phyloP scores from a whole-genome alignment of 2,113 vertebrate genomes.

The Numenius arquata region DNA sequence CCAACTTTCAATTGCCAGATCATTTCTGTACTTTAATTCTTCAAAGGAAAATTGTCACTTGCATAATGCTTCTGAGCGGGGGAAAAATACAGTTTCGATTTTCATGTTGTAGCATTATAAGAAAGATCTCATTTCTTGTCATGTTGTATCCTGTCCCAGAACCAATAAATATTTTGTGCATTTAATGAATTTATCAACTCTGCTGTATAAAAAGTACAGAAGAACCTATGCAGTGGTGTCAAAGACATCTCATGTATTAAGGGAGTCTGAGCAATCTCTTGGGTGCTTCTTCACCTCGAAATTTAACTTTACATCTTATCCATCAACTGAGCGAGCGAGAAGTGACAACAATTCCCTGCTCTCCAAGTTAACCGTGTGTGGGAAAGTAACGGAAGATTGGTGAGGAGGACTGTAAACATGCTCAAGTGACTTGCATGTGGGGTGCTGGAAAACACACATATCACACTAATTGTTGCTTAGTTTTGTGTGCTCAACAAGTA shows the following conservation, averaged over 20 bases:
- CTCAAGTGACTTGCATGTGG: too few relatives aligned
- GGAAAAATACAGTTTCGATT: constrained; percentile 4
- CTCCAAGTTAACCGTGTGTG: background rate
- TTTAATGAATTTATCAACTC: background rate
- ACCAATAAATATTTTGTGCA: constrained; percentile 65
- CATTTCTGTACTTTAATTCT: constrained; percentile 14
- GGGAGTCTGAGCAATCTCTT: background rate
- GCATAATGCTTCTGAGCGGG: background rate
- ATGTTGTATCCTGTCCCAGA: background rate
- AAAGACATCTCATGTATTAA: constrained; percentile 7
- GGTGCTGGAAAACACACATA: too few relatives aligned
- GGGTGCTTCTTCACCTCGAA: constrained; percentile 32
- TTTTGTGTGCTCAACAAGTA: too few relatives aligned
- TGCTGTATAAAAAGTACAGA: background rate
- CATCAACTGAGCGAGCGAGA: background rate
- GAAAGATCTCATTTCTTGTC: background rate
- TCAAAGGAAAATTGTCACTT: constrained; percentile 30
- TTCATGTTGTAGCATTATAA: background rate
- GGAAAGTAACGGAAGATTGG: too few relatives aligned
- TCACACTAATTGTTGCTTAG: too few relatives aligned
- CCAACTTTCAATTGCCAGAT: too few relatives aligned
- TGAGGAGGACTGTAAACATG: too few relatives aligned
- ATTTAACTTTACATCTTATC: constrained; percentile 50
- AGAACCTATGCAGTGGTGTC: background rate
- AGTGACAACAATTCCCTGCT: background rate